Evolutionary conservation across 1,140 invertebrate genomes (phyloP), one percentile per base, ranked within the genome.

Genomic region (Sitodiplosis mosellana): DNA sequence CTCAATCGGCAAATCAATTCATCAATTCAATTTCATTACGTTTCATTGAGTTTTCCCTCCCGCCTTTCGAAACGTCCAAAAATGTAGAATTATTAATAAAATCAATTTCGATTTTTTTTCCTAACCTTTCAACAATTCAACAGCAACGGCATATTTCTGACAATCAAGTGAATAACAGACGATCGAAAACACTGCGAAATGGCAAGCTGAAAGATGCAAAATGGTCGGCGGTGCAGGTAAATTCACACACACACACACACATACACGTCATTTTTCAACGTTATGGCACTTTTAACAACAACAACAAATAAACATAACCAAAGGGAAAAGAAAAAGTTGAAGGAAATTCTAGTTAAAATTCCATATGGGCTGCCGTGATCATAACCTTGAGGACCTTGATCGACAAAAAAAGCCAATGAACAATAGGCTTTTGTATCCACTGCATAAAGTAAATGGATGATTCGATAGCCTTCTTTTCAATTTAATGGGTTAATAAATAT

Each of bases 141-240:
- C 65, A 95, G 91, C 90, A 94, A 91, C 78, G 91, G 62, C 92
- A 97, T 70, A 76, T 85, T 59, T 95, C 86, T 67, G 92, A 97
- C 68, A 87, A 83, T 45, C 88, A 93, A 69, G 92, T 97, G 51
- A 97, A 97, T 70, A 91, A 93, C 67, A 70, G 92, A 56, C 81
- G 80, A 59, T 90, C 87, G 5, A 80, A 82, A 56, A 84, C 87
- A 2, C 71, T 96, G 19, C 74, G 87, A 50, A 82, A 87, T 68
- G 88, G 87, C 46, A 80, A 79, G 63, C 72, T 95, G 48, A 78
- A 85, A 50, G 82, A 92, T 61, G 91, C 93, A 69, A 80, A 83
- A 67, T 96, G 91, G 91, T 86, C 87, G 56, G 61, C 60, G 46
- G 61, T 64, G 2, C 62, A 64, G 53, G 54, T 55, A 19, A 44